Base-by-base conservation (phyloP, 2,888 invertebrate genomes). In the Chydorus sphaericus region DNA sequence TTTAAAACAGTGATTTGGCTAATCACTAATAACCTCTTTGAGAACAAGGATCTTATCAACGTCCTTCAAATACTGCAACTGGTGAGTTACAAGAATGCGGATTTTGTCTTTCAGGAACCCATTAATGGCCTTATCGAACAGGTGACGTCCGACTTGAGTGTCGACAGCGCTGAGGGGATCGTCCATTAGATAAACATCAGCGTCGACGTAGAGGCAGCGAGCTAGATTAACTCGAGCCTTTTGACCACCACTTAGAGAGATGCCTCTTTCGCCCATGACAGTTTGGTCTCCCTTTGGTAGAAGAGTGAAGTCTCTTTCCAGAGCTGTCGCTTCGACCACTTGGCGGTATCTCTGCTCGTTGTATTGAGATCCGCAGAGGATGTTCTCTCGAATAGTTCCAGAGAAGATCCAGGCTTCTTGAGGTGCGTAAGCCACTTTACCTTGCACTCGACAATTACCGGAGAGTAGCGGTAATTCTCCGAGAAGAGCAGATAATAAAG, bases 351-450 rank as follows among this genome's bases (percentile, higher is more conserved):
- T 66, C 20, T 64, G 62, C 58, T 66, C 66, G 51, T 75, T 68
- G 61, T 66, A 74, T 59, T 78, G 74, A 64, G 77, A 78, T 0
- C 93, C 94, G 70, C 97, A 96, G 2, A 92, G 69, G 60, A 97
- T 90, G 69, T 97, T 97, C 65, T 94, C 91, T 10, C 88, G 76
- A 0, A 97, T 82, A 59, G 86, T 85, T 1, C 78, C 80, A 0
- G 78, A 75, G 62, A 82, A 82, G 2, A 82, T 68, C 88, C 89
- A 90, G 0, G 89, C 80, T 63, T 87, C 83, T 69, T 88, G 86
- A 3, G 61, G 58, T 7, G 61, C 60, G 53, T 63, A 77, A 0
- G 73, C 71, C 5, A 76, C 60, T 26, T 62, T 67, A 31, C 75
- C 75, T 10, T 62, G 62, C 3, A 71, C 65, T 18, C 63, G 61